Evolutionary conservation across 2,797 vertebrate species (phyloP).

Genomic region (Enteromius argenteus): DNA sequence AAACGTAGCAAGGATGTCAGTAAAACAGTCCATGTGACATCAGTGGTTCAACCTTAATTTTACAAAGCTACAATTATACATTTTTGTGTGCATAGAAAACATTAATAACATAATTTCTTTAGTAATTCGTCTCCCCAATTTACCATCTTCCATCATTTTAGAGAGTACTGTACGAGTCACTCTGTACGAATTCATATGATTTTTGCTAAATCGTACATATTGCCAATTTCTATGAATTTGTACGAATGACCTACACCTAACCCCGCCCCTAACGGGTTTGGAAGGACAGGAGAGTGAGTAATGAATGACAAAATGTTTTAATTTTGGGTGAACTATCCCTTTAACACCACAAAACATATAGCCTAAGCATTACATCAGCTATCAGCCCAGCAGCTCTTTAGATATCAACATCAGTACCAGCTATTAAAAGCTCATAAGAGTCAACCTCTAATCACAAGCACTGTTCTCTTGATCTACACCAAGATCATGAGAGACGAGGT

Average conservation of each 20-base stretch:
- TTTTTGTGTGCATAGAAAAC: background rate
- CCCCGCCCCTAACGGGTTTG: background rate
- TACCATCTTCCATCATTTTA: no score
- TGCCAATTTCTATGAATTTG: no score
- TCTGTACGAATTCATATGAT: no score
- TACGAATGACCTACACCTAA: no score
- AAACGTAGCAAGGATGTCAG: background rate
- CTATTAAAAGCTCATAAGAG: background rate
- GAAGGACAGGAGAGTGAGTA: background rate
- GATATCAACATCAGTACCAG: background rate
- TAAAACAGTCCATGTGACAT: background rate
- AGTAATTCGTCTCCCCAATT: no score
- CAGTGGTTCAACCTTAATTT: background rate
- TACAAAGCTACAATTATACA: background rate
- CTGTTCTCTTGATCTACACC: background rate
- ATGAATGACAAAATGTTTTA: background rate
- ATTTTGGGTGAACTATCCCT: background rate
- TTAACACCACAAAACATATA: background rate
- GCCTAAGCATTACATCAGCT: background rate
- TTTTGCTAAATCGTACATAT: no score
- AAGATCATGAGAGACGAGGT: slow-evolving; percentile 10
- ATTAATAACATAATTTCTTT: background rate
- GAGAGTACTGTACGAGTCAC: no score
- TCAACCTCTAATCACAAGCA: background rate
- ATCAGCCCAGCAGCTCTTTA: background rate